Evolutionary conservation across 1,140 invertebrate species (phyloP).

Genomic region (Sycophila sp.): DNA sequence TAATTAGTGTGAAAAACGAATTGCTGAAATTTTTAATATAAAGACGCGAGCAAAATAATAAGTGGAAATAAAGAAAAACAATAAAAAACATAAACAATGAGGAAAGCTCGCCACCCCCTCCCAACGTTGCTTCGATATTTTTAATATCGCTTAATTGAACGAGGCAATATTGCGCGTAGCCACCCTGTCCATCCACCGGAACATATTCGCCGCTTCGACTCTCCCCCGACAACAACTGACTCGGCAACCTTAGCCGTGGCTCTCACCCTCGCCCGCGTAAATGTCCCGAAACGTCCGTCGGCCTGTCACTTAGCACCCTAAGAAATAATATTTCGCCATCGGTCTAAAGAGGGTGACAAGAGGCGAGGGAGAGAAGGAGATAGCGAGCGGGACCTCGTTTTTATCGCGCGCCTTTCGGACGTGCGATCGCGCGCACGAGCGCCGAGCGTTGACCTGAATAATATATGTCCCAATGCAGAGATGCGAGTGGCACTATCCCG

Average conservation of each 20-base stretch:
- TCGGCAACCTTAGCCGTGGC: neutral
- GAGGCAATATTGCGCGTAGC: neutral
- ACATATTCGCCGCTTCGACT: neutral
- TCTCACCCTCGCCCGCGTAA: slow-evolving; percentile 27
- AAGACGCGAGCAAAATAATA: too few relatives aligned
- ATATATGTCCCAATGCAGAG: neutral
- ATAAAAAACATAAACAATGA: too few relatives aligned
- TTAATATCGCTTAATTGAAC: slow-evolving; percentile 14
- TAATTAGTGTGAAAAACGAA: too few relatives aligned
- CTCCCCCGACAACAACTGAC: neutral
- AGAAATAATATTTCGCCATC: slow-evolving; percentile 52
- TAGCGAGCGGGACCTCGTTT: neutral
- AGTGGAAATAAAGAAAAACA: too few relatives aligned
- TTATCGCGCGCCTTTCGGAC: too few relatives aligned
- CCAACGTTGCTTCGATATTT: neutral
- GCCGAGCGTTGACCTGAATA: neutral
- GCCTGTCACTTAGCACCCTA: slow-evolving; percentile 54
- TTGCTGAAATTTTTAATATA: too few relatives aligned
- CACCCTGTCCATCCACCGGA: slow-evolving; percentile 7
- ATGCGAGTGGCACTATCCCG: too few relatives aligned
- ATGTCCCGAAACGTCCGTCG: slow-evolving; percentile 51
- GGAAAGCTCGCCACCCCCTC: too few relatives aligned
- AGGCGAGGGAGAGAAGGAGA: neutral
- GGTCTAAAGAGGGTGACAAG: slow-evolving; percentile 37
- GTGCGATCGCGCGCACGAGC: slow-evolving; percentile 41